Conservation (phyloP, 1,140 invertebrate species). For the Episyrphus balteatus region DNA sequence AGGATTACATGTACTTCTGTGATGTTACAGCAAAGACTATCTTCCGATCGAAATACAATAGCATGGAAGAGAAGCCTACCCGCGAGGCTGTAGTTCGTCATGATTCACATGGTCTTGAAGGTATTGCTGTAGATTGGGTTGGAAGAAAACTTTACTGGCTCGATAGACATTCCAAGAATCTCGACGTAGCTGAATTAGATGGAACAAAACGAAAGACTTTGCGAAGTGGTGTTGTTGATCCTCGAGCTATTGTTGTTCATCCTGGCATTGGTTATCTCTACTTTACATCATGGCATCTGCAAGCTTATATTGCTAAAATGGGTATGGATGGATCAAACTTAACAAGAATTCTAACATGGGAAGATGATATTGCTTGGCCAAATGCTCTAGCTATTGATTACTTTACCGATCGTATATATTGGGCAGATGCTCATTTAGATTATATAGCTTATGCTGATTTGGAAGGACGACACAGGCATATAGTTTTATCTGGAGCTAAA, state of each 20-base stretch:
- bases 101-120: slow-evolving; percentile 89
- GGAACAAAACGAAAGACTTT: slow-evolving; percentile 85
- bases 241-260: slow-evolving; percentile 87
- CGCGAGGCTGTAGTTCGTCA: slow-evolving; percentile 82
- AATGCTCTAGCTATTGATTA: slow-evolving; percentile 96
- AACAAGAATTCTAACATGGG: slow-evolving; percentile 78
- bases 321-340: slow-evolving; percentile 95
- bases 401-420: slow-evolving; percentile 88
- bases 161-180: slow-evolving; percentile 88
- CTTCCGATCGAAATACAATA: slow-evolving; percentile 54
- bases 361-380: slow-evolving; percentile 94
- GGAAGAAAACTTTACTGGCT: slow-evolving; percentile 94
- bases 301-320: slow-evolving; percentile 94
- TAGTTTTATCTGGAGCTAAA: slow-evolving; percentile 63
- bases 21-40: slow-evolving; percentile 92
- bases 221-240: slow-evolving; percentile 78
- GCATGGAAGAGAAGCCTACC: slow-evolving; percentile 31
- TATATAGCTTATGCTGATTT: slow-evolving; percentile 91
- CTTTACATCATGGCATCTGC: slow-evolving; percentile 92
- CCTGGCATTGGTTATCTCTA: slow-evolving; percentile 90
- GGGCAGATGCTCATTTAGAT: slow-evolving; percentile 97
- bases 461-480: slow-evolving; percentile 73
- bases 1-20: slow-evolving; percentile 83
- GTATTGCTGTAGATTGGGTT: slow-evolving; percentile 95
- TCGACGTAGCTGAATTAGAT: slow-evolving; percentile 86